These are phyloP conservation scores for Drosophila kikkawai DNA, from an alignment of 1,140 invertebrate genomes.

Conservation along the genomic window DNA sequence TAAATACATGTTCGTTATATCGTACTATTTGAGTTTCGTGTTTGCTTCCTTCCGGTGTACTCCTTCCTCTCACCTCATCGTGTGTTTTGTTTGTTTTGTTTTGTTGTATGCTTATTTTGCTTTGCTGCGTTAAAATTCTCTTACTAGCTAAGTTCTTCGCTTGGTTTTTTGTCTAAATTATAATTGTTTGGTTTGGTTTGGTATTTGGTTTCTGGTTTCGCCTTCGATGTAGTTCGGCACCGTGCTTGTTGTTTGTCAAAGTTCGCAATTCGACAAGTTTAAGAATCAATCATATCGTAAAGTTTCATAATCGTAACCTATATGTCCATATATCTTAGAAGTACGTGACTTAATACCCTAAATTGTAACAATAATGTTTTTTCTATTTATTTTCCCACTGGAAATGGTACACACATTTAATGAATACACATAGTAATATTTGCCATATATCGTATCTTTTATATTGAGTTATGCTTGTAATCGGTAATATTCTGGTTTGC, in stretches of 20 bases:
- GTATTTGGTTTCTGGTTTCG: constrained; percentile 71
- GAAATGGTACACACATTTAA: constrained; percentile 75
- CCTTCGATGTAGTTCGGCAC: constrained; percentile 63
- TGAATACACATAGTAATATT: constrained; percentile 69
- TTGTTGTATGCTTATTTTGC: constrained; percentile 20
- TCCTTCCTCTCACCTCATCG: constrained; percentile 44
- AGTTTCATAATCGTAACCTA: constrained; percentile 67
- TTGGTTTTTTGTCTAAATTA: constrained; percentile 66
- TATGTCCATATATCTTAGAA: constrained; percentile 79
- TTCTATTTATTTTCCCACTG: constrained; percentile 28
- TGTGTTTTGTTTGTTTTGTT: constrained; percentile 23
- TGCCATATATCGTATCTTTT: constrained; percentile 51
- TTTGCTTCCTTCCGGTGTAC: constrained; percentile 47
- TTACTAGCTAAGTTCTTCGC: constrained; percentile 63
- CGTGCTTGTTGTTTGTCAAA: constrained; percentile 64
- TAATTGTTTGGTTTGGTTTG: constrained; percentile 65
- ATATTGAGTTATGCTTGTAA: constrained; percentile 65
- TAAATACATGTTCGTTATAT: constrained; percentile 78
- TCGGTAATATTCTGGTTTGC: constrained; percentile 60
- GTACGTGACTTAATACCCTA: constrained; percentile 74
- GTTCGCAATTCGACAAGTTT: constrained; percentile 83
- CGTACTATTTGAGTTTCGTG: constrained; percentile 64
- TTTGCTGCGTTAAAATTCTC: constrained; percentile 80
- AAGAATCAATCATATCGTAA: constrained; percentile 80
- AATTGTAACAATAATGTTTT: constrained; percentile 76